Base-by-base conservation (phyloP, 2,797 vertebrate genomes). In the Pseudochirops cupreus region DNA sequence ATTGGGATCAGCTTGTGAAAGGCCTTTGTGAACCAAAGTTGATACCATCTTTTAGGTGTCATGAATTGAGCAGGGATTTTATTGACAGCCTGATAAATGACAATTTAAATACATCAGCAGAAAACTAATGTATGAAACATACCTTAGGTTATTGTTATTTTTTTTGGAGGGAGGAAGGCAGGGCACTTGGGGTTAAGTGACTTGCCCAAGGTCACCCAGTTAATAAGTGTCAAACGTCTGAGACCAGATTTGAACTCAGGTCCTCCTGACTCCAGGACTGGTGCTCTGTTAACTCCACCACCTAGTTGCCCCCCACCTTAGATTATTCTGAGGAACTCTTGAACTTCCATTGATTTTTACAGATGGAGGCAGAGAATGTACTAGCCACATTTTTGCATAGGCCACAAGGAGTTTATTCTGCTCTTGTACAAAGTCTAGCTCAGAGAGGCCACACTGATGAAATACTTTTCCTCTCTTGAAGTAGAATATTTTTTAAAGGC, bases 121-220 rank as follows among this genome's bases (percentile, higher is more conserved):
- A 74, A 26, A 10, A 33, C 1, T 10, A 28, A 0, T 11, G 0
- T 18, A 0, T 1, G 0, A 55, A 91, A 46, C 50, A 21, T 5
- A 5, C 0, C 28, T 59, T n/a, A 52, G 7, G 18, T 56, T 54
- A 54, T 54, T 54, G 7, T 11, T 54, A 10, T 54, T 54, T 54
- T 54, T 54, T 54, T 54, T 54, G 53, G 53, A 54, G 10, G 53
- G 53, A 54, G 53, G 53, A 54, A 54, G 10, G 53, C 53, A 54
- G 53, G 10, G 53, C 10, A 54, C 10, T 54, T 54, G 7, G 53
- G 53, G 53, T 54, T 54, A 54, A 54, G 52, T 53, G 4, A 53
- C 4, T 52, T 52, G 10, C 53, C 53, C 53, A 54, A 54, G 53
- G 53, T 54, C 53, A 54, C 53, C 0, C 53, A 54, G 53, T 9